phyloP scores from a whole-genome alignment of 2,888 invertebrate species.

The Parascotia fuliginaria region DNA sequence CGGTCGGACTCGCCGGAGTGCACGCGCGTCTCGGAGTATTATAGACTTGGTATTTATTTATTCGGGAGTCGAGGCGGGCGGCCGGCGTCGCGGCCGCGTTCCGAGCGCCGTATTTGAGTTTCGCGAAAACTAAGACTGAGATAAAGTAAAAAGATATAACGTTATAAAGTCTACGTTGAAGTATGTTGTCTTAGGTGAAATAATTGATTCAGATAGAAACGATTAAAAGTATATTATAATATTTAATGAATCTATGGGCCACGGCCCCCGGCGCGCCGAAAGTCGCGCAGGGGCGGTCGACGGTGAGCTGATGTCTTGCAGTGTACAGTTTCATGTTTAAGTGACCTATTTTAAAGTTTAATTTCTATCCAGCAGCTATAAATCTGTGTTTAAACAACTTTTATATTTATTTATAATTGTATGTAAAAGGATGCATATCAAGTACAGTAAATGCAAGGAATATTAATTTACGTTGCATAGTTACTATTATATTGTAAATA shows the following conservation, averaged over 20 bases:
- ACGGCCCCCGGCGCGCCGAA: conserved; percentile 19
- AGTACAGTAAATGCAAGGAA: conserved; percentile 79
- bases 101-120: conserved; percentile 79
- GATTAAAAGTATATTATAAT: conserved; percentile 78
- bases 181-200: conserved; percentile 84
- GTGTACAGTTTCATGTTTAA: conserved; percentile 79
- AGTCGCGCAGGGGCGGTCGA: conserved; percentile 20
- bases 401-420: conserved; percentile 80
- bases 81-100: conserved; percentile 55
- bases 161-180: conserved; percentile 81
- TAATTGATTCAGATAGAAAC: conserved; percentile 83
- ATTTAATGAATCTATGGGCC: conserved; percentile 77
- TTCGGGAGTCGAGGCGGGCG: conserved; percentile 62
- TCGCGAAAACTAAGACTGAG: conserved; percentile 85
- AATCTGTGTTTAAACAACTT: conserved; percentile 85
- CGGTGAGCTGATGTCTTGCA: conserved; percentile 69
- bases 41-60: conserved; percentile 84
- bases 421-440: conserved; percentile 80
- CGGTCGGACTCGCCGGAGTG: conserved; percentile 69
- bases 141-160: conserved; percentile 81
- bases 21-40: conserved; percentile 75
- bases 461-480: conserved; percentile 81
- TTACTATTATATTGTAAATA: conserved; percentile 84
- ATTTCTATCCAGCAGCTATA: conserved; percentile 81
- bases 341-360: conserved; percentile 76